phyloP scores from a whole-genome alignment of 2,888 invertebrate species.

The Heliconius hortense region DNA sequence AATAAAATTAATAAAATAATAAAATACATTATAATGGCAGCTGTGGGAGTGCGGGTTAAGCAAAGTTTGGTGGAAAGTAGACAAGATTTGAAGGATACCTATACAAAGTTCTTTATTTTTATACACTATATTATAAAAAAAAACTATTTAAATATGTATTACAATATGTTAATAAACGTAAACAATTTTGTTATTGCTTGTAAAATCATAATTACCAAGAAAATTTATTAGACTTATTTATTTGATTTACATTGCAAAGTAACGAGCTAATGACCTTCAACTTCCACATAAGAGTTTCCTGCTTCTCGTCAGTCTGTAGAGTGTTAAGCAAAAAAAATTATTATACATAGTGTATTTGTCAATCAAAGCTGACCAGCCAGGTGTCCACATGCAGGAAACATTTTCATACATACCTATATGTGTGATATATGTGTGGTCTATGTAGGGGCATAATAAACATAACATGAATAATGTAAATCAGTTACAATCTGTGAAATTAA shows the following conservation, averaged over 20 bases:
- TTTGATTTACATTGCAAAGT: conserved; percentile 33
- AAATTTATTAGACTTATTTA: conserved; percentile 36
- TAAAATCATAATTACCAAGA: conserved; percentile 26
- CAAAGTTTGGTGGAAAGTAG: conserved; percentile 29
- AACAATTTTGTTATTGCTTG: conserved; percentile 14
- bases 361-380: conserved; percentile 34
- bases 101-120: too few species aligned
- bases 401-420: conserved; percentile 24
- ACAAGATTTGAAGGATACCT: neutral
- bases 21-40: too few species aligned
- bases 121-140: too few species aligned
- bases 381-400: conserved; percentile 32
- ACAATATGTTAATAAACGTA: conserved; percentile 8
- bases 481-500: conserved; percentile 34
- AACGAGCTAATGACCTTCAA: conserved; percentile 34
- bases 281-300: conserved; percentile 40
- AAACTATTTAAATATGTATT: neutral
- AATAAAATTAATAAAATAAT: too few species aligned
- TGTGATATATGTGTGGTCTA: conserved; percentile 27
- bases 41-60: too few species aligned
- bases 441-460: conserved; percentile 32
- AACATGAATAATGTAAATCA: conserved; percentile 38
- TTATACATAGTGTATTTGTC: conserved; percentile 33
- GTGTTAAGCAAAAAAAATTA: conserved; percentile 24
- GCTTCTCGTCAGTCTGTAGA: conserved; percentile 22